Conservation (phyloP, 2,888 invertebrate species). For the Augiades crinisus region DNA sequence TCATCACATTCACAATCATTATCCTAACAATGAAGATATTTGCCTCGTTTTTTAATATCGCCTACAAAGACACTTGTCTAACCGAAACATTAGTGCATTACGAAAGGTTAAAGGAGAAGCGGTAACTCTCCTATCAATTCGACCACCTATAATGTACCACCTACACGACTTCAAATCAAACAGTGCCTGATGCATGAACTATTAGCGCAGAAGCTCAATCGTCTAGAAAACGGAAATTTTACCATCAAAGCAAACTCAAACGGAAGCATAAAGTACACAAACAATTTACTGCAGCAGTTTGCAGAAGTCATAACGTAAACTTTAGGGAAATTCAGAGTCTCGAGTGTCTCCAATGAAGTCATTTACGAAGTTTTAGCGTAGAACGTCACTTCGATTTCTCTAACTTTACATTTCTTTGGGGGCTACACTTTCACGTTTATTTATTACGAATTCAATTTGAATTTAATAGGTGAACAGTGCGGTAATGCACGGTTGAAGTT, state of each 20-base stretch:
- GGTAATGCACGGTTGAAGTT: too few species aligned
- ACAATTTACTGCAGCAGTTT: slow-evolving; percentile 20
- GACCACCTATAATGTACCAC: too few species aligned
- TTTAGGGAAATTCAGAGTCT: slow-evolving; percentile 15
- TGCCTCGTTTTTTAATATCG: too few species aligned
- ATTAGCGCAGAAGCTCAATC: background rate
- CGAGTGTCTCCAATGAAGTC: slow-evolving; percentile 13
- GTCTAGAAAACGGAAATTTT: background rate
- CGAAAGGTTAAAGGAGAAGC: too few species aligned
- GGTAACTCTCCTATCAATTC: too few species aligned
- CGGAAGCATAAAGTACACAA: slow-evolving; percentile 1
- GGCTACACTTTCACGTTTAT: background rate
- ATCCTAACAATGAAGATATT: too few species aligned
- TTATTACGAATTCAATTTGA: slow-evolving; percentile 5
- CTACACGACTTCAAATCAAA: too few species aligned
- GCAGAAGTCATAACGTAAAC: slow-evolving; percentile 16
- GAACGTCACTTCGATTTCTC: slow-evolving; percentile 7
- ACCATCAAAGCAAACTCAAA: slow-evolving; percentile 3
- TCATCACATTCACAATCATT: too few species aligned
- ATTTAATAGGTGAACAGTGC: too few species aligned
- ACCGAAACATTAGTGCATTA: too few species aligned
- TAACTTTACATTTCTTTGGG: slow-evolving; percentile 10
- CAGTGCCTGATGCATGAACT: too few species aligned
- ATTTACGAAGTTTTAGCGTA: slow-evolving; percentile 11
- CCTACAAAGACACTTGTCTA: too few species aligned